Evolutionary conservation across 2,797 vertebrate species (phyloP).

Genomic region (Xenentodon cancila): DNA sequence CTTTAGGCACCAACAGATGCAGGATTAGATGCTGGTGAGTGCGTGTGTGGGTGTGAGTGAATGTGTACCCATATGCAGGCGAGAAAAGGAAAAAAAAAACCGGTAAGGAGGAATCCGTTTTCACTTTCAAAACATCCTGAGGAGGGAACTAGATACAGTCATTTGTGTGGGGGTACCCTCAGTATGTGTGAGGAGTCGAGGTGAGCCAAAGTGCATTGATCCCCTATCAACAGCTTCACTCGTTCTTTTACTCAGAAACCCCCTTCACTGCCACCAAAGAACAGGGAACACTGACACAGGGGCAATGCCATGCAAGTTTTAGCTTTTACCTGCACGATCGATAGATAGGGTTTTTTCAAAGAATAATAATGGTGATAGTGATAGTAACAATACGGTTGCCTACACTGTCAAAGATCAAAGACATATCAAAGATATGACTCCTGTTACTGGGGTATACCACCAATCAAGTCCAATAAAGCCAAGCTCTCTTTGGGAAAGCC

Average conservation of each 20-base stretch:
- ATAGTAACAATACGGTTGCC: no score
- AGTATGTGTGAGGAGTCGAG: constrained; percentile 3
- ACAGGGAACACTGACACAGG: constrained; percentile 1
- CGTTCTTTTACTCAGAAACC: constrained; percentile 16
- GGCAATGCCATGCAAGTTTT: constrained; percentile 7
- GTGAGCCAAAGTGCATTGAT: constrained; percentile 47
- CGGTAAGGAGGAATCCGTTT: constrained; percentile 24
- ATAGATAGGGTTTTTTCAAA: no score
- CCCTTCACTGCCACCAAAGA: constrained; percentile 14
- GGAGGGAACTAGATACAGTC: constrained; percentile 43
- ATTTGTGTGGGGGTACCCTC: constrained; percentile 15
- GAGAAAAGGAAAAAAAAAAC: constrained; percentile 13
- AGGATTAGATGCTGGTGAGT: constrained; percentile 16
- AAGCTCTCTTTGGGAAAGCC: no score
- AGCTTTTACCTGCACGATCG: neutral
- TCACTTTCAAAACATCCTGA: constrained; percentile 70
- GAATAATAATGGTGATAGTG: no score
- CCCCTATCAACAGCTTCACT: constrained; percentile 58
- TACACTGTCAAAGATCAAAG: no score
- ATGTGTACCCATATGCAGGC: constrained; percentile 17
- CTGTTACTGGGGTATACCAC: no score
- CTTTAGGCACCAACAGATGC: constrained; percentile 32
- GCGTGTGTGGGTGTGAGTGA: constrained; percentile 23
- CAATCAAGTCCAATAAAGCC: no score
- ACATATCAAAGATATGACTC: no score